Evolutionary conservation across 2,888 invertebrate genomes (phyloP), one percentile per base, ranked within the genome.

Genomic region (Halocaridina rubra): DNA sequence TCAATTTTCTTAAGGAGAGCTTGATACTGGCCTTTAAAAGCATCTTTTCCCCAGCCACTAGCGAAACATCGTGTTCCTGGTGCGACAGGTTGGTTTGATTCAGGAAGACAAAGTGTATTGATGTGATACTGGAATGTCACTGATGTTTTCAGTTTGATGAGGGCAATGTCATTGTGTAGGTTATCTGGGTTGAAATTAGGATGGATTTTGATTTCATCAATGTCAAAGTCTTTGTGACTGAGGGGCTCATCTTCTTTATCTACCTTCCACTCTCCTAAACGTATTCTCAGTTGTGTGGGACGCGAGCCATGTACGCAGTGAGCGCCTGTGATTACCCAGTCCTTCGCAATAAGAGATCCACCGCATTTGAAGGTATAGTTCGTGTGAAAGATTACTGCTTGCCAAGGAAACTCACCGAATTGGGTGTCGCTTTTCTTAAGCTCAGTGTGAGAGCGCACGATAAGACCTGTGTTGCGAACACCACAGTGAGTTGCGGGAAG

Each of bases 1-100:
- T 95, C 94, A 13, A 96, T 93, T 90, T 94, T 94, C 91, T 96
- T 96, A 89, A 96, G 91, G 84, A 95, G 94, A 0, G 94, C 94
- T 81, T 95, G 94, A 89, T 93, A 95, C 24, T 72, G 46, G 53
- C 87, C 86, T 19, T 74, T 57, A 74, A 89, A 88, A 24, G 88
- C 81, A 78, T 88, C 88, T 67, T 88, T 88, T n/a, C 89, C 89
- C 89, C 89, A 89, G 16, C 89, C 89, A n/a, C 86, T 88, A 8
- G 88, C 84, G 16, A 84, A 33, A 78, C 89, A 89, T 16, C 82
- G 76, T 1, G 84, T 85, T 2, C 80, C 86, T 4, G 59, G 84
- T 8, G 75, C 53, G 78, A 76, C 72, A 13, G 22, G 22, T 13
- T 71, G 77, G 19, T 46, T 69, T 16, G n/a, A 5, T 2, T 59